phyloP scores from a whole-genome alignment of 2,113 vertebrate genomes.

The Condylura cristata region DNA sequence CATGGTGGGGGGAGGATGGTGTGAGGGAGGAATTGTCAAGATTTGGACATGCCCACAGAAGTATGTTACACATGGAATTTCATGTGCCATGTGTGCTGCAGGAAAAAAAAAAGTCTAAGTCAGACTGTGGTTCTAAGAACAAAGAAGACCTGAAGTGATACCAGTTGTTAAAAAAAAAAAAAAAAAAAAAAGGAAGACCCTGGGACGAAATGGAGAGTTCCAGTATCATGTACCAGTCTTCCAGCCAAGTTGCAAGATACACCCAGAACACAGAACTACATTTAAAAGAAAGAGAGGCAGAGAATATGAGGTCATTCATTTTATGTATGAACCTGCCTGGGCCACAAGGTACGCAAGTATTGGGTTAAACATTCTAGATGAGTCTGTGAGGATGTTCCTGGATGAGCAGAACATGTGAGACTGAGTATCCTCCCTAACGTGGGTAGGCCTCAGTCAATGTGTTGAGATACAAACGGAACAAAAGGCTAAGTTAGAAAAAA shows the following conservation, averaged over 20 bases:
- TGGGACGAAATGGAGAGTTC: background rate
- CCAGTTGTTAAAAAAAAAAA: too few species aligned
- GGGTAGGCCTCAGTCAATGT: background rate
- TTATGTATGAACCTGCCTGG: background rate
- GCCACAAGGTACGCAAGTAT: background rate
- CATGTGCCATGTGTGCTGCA: slow-evolving; percentile 5
- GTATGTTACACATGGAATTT: slow-evolving; percentile 55
- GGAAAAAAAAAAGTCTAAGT: background rate
- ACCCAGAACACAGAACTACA: background rate
- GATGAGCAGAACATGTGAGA: background rate
- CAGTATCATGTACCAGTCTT: background rate
- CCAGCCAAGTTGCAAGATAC: background rate
- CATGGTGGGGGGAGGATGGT: background rate
- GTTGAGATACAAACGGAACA: background rate
- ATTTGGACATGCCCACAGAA: slow-evolving; percentile 45
- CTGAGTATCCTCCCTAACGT: background rate
- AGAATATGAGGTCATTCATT: background rate
- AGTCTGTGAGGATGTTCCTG: background rate
- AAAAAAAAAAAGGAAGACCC: slow-evolving; percentile 1
- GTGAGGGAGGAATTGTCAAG: slow-evolving; percentile 36
- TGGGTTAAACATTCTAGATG: background rate
- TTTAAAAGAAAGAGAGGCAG: background rate
- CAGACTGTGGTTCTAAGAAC: slow-evolving; percentile 51
- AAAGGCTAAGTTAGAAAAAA: background rate
- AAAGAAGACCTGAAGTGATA: slow-evolving; percentile 45